These are phyloP conservation scores for Tauraco erythrolophus DNA, from an alignment of 2,113 vertebrate species.

Conservation along the genomic window DNA sequence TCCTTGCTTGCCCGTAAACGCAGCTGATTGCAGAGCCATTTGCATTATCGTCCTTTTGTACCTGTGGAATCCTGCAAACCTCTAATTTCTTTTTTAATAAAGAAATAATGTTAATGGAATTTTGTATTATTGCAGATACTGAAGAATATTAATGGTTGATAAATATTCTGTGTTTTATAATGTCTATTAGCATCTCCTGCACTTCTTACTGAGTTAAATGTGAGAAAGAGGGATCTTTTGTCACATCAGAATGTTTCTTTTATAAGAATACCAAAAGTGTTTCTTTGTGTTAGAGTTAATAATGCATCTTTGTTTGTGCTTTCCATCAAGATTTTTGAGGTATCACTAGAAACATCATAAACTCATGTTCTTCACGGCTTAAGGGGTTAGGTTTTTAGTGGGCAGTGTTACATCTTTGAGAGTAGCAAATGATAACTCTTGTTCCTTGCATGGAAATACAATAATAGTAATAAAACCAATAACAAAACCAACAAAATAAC, in stretches of 20 bases:
- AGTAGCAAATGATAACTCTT: not conserved
- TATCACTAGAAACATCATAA: not conserved
- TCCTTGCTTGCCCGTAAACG: not conserved
- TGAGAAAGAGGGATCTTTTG: not conserved
- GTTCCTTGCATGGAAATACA: not conserved
- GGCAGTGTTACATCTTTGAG: not conserved
- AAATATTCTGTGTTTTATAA: not conserved
- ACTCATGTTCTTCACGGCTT: not conserved
- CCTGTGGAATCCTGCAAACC: not conserved
- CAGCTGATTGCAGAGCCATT: not conserved
- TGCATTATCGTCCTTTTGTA: not conserved
- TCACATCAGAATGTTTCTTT: not conserved
- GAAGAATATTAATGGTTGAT: not conserved
- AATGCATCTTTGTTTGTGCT: not conserved
- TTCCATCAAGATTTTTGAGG: not conserved
- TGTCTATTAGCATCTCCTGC: not conserved
- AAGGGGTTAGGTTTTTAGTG: not conserved
- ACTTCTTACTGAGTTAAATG: not conserved
- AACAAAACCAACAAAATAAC: not conserved
- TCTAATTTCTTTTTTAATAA: not conserved
- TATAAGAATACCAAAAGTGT: not conserved
- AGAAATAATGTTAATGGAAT: not conserved
- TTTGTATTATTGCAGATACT: not conserved
- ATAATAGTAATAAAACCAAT: not conserved
- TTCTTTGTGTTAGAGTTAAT: not conserved